These are phyloP conservation scores for Oxytorus armatus DNA, from an alignment of 2,888 invertebrate species.

Conservation along the genomic window DNA sequence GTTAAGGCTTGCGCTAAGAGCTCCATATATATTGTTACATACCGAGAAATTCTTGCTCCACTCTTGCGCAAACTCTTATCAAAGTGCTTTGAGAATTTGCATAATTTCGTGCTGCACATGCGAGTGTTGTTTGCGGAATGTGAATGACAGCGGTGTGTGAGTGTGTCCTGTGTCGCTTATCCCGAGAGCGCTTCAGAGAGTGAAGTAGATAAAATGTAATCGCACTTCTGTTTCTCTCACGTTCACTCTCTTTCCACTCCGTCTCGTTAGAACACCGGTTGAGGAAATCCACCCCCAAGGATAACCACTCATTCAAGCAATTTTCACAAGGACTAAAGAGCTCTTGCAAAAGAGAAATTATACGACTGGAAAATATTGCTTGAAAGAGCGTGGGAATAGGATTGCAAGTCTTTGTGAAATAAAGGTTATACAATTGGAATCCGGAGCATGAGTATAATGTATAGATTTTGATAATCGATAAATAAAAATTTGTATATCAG, in stretches of 20 bases:
- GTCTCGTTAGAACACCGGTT: constrained; percentile 22
- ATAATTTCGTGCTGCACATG: constrained; percentile 63
- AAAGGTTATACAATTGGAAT: background rate
- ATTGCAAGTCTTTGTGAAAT: constrained; percentile 11
- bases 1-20: constrained; percentile 34
- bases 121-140: constrained; percentile 59
- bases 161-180: constrained; percentile 18
- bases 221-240: constrained; percentile 14
- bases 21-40: constrained; percentile 12
- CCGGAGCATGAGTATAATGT: constrained; percentile 2
- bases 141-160: constrained; percentile 11
- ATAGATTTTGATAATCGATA: background rate
- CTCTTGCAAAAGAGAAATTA: constrained; percentile 42
- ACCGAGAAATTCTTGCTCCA: constrained; percentile 31
- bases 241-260: background rate
- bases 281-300: constrained; percentile 55
- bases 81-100: constrained; percentile 39
- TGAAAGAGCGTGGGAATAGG: constrained; percentile 16
- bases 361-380: constrained; percentile 21
- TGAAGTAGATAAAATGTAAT: constrained; percentile 59
- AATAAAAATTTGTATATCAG: background rate
- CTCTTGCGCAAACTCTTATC: constrained; percentile 6
- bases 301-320: constrained; percentile 58
- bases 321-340: constrained; percentile 47
- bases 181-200: constrained; percentile 3